Conservation (phyloP, 2,113 vertebrate species). For the Dicentrarchus labrax region DNA sequence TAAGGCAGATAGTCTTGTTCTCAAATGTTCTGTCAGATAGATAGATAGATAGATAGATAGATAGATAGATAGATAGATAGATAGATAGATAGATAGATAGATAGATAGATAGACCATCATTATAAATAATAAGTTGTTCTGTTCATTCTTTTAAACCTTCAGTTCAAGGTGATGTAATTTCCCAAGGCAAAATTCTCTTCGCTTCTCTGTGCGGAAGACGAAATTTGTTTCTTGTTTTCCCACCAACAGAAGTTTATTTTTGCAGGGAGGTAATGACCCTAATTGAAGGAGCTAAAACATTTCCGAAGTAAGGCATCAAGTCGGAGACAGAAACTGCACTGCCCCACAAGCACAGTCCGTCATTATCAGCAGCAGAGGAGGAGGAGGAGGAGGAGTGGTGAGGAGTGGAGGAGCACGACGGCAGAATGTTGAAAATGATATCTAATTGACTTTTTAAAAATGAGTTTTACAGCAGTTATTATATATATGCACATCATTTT, state of each 20-base stretch:
- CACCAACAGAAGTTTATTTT: slow-evolving; percentile 75
- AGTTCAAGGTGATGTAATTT: slow-evolving; percentile 27
- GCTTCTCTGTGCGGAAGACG: slow-evolving; percentile 21
- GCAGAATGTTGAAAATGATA: neutral
- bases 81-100: neutral
- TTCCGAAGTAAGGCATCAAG: slow-evolving; percentile 55
- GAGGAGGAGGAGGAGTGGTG: neutral
- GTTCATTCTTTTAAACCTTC: slow-evolving; percentile 33
- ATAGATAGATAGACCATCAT: neutral
- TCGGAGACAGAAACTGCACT: slow-evolving; percentile 49
- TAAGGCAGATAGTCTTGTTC: neutral
- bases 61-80: neutral
- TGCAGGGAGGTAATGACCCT: slow-evolving; percentile 66
- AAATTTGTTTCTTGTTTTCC: slow-evolving; percentile 63
- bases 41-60: neutral
- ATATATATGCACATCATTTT: neutral
- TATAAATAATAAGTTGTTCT: neutral
- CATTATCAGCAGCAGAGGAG: slow-evolving; percentile 33
- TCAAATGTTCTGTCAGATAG: neutral
- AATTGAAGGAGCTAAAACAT: slow-evolving; percentile 75
- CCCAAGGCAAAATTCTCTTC: slow-evolving; percentile 35
- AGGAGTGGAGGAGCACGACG: neutral
- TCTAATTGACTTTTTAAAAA: neutral
- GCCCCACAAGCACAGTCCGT: slow-evolving; percentile 36
- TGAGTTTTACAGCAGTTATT: neutral